phyloP scores from a whole-genome alignment of 2,113 vertebrate species.

The Mixornis gularis region DNA sequence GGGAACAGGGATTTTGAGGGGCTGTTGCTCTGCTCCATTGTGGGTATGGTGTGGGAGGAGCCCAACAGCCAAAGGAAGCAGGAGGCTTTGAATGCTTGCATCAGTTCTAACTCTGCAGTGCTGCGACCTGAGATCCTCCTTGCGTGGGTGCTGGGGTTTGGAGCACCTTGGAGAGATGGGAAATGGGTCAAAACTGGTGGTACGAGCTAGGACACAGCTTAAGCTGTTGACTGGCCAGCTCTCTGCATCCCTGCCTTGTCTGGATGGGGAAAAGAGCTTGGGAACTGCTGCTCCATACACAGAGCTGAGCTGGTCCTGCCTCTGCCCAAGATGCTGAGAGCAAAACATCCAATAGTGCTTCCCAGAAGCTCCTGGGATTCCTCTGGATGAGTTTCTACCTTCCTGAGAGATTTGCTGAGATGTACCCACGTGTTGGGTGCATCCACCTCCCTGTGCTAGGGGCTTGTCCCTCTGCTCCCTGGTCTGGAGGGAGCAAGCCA shows the following conservation, averaged over 20 bases:
- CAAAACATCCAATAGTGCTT: background rate
- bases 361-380: background rate
- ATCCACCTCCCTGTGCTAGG: background rate
- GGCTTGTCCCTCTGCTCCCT: background rate
- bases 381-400: rapidly evolving
- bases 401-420: background rate
- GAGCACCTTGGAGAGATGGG: background rate
- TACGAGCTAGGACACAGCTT: background rate
- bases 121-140: background rate
- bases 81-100: rapidly evolving
- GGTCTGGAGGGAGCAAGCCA: background rate
- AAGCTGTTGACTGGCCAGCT: background rate
- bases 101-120: background rate
- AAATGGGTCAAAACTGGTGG: background rate
- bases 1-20: background rate
- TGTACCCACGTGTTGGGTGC: rapidly evolving
- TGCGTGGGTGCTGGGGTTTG: background rate
- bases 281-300: background rate
- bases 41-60: background rate
- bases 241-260: background rate
- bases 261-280: background rate
- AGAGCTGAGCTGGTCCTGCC: background rate
- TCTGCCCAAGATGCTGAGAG: background rate
- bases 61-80: background rate
- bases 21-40: rapidly evolving